Conservation (phyloP, 2,113 vertebrate genomes). For the Cyprinodon tularosa region DNA sequence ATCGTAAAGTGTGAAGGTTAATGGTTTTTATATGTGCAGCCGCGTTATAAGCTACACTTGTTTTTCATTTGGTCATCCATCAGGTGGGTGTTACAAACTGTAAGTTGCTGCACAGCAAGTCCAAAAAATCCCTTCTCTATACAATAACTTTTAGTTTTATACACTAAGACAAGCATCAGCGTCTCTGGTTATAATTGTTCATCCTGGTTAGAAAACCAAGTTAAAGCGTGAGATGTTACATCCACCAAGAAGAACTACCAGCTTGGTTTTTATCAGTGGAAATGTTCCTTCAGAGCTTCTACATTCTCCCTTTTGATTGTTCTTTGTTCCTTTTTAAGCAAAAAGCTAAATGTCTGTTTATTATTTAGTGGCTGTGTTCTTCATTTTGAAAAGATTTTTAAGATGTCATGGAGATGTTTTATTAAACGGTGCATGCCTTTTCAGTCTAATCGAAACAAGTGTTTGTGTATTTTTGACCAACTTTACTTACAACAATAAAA, state of each 20-base stretch:
- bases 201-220: constrained; percentile 32
- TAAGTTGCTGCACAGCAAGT: constrained; percentile 1
- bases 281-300: constrained; percentile 36
- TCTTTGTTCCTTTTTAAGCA: constrained; percentile 48
- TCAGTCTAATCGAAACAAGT: constrained; percentile 55
- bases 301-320: constrained; percentile 36
- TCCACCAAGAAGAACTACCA: constrained; percentile 49
- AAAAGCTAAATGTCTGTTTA: constrained; percentile 44
- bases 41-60: constrained; percentile 25
- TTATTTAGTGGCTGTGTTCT: constrained; percentile 51
- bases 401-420: constrained; percentile 69
- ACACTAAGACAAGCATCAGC: constrained; percentile 53
- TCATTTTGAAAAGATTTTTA: constrained; percentile 69
- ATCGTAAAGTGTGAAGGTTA: constrained; percentile 41
- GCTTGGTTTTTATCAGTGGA: constrained; percentile 78
- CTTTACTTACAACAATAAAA: constrained; percentile 71
- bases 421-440: constrained; percentile 70
- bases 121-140: constrained; percentile 17
- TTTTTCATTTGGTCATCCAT: constrained; percentile 34
- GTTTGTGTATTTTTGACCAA: constrained; percentile 71
- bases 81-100: constrained; percentile 3
- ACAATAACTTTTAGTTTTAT: constrained; percentile 57
- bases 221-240: constrained; percentile 39
- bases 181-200: constrained; percentile 31
- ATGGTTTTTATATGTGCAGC: constrained; percentile 35